A percentile compares a stretch with the other conserved stretches of the same genome.
These are phyloP conservation scores for Anas platyrhynchos DNA, from an alignment of 2,113 vertebrate genomes.

Conservation along the genomic window DNA sequence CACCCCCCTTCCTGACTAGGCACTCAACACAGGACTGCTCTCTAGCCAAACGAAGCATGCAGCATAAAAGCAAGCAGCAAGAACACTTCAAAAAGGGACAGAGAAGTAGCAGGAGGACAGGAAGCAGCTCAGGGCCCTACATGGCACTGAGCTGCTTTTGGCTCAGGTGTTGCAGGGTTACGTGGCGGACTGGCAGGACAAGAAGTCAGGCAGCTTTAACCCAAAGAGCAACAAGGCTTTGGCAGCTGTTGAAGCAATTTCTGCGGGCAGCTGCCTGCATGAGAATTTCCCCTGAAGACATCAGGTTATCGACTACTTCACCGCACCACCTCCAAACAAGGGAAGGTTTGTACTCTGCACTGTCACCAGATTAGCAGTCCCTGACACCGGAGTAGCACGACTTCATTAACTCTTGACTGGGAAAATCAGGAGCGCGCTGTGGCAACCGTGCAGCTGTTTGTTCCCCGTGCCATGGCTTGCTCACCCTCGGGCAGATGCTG, in stretches of 20 bases:
- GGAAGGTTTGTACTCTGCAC: background rate
- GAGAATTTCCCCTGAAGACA: background rate
- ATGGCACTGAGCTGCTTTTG: background rate
- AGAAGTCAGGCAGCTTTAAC: background rate
- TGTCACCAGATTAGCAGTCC: background rate
- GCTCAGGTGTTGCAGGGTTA: background rate
- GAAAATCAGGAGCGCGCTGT: background rate
- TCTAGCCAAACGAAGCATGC: background rate
- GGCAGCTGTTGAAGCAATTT: background rate
- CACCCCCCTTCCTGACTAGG: background rate
- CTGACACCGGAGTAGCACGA: background rate
- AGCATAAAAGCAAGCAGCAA: background rate
- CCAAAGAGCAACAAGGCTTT: background rate
- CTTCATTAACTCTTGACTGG: background rate
- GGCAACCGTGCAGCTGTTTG: background rate
- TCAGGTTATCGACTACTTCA: background rate
- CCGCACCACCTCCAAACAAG: background rate
- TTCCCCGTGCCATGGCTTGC: background rate
- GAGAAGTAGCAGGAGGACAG: background rate
- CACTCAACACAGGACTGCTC: background rate
- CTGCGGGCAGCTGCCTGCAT: background rate
- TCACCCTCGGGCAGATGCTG: slow-evolving; percentile 91
- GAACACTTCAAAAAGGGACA: background rate
- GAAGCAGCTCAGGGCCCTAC: background rate
- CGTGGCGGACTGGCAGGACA: background rate